Evolutionary conservation across 2,113 vertebrate species (phyloP).

Genomic region (Cariama cristata): DNA sequence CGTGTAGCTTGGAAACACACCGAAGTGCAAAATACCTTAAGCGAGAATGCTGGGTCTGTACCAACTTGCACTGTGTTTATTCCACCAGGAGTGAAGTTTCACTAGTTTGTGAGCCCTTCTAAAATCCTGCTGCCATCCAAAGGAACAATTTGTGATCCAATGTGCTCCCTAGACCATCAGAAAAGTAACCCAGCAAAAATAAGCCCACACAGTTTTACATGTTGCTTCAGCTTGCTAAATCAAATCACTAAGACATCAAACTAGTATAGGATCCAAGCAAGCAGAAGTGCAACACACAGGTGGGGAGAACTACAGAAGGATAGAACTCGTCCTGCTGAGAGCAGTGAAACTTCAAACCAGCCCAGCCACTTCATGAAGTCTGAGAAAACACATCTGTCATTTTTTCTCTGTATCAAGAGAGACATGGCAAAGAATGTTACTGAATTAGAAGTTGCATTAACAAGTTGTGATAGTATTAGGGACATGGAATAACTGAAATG

Average conservation of each 20-base stretch:
- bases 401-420: not conserved
- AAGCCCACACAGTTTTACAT: not conserved
- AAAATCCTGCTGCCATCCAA: not conserved
- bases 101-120: not conserved
- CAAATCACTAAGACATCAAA: not conserved
- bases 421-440: not conserved
- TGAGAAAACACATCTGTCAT: not conserved
- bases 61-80: not conserved
- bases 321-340: not conserved
- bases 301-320: not conserved
- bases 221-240: not conserved
- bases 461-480: not conserved
- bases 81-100: not conserved
- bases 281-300: not conserved
- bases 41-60: not conserved
- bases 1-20: not conserved
- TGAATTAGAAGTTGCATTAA: not conserved
- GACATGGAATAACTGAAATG: fast-evolving
- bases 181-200: not conserved
- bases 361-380: not conserved
- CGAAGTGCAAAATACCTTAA: not conserved
- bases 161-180: not conserved
- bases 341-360: not conserved
- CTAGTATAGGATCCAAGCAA: not conserved
- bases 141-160: not conserved